These are phyloP conservation scores for Ceraclea dissimilis DNA, from an alignment of 2,888 invertebrate species.

Conservation along the genomic window DNA sequence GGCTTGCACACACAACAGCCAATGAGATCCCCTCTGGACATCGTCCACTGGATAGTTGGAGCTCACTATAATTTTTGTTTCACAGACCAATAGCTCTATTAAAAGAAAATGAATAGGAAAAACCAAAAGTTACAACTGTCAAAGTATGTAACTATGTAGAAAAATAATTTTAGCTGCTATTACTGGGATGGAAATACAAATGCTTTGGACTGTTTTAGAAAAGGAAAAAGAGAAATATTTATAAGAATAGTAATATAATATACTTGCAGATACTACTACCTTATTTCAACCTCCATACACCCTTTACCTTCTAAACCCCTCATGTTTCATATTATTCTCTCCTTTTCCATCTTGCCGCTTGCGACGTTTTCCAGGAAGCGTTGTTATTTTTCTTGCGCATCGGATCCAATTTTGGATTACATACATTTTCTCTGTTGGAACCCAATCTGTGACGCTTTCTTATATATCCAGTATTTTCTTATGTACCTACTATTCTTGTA, in stretches of 20 bases:
- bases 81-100: no score
- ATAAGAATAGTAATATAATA: conserved; percentile 5
- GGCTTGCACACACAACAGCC: no score
- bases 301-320: not conserved
- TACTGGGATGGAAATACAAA: conserved; percentile 9
- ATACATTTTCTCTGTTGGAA: conserved; percentile 23
- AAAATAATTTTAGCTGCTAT: conserved; percentile 13
- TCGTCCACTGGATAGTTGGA: no score
- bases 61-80: no score
- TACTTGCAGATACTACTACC: not conserved
- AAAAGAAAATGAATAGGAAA: no score
- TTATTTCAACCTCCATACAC: not conserved
- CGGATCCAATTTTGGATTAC: conserved; percentile 27
- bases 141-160: no score
- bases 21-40: no score
- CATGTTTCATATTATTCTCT: not conserved
- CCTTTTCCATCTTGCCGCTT: conserved; percentile 5
- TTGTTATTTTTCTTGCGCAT: conserved; percentile 25
- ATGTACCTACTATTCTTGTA: conserved; percentile 4
- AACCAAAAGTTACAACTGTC: no score
- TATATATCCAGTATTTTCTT: conserved; percentile 5
- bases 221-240: conserved; percentile 17
- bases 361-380: conserved; percentile 22
- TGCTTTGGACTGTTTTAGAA: conserved; percentile 12
- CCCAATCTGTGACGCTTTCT: conserved; percentile 15